Conservation (phyloP, 1,140 invertebrate species). For the Zophobas atratus region DNA sequence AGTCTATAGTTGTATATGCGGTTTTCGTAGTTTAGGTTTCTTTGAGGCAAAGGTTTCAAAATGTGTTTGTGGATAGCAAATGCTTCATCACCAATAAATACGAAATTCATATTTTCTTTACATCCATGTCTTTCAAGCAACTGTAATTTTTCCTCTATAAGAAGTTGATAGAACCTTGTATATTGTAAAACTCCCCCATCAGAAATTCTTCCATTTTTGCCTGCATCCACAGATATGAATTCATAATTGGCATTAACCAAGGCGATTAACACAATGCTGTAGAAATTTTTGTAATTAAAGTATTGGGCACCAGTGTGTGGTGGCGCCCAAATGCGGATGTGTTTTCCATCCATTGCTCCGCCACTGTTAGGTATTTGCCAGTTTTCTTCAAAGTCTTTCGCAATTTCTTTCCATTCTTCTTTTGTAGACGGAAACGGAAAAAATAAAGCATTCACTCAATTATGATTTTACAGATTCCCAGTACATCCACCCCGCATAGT, state of each 20-base stretch:
- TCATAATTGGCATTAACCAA: conserved; percentile 36
- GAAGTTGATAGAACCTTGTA: background rate
- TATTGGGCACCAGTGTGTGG: background rate
- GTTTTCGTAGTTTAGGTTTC: conserved; percentile 57
- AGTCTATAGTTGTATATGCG: conserved; percentile 64
- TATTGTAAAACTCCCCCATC: conserved; percentile 30
- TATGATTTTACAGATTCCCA: background rate
- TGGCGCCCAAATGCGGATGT: conserved; percentile 35
- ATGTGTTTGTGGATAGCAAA: conserved; percentile 66
- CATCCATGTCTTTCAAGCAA: conserved; percentile 46
- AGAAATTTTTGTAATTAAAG: conserved; percentile 45
- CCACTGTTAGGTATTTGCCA: conserved; percentile 44
- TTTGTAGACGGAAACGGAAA: conserved; percentile 1
- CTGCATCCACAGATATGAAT: conserved; percentile 33
- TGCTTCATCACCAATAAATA: conserved; percentile 69
- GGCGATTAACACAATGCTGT: conserved; percentile 30
- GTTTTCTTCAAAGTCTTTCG: conserved; percentile 8
- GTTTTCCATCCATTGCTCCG: conserved; percentile 45
- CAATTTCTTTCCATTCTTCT: conserved; percentile 29
- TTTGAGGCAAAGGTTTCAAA: conserved; percentile 67
- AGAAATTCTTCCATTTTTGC: conserved; percentile 31
- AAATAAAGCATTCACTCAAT: conserved; percentile 1
- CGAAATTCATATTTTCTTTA: conserved; percentile 58
- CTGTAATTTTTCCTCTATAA: conserved; percentile 1
- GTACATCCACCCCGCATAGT: too few species aligned